Evolutionary conservation across 2,113 vertebrate genomes (phyloP).

Genomic region (Cyphomyrus plagiostoma): DNA sequence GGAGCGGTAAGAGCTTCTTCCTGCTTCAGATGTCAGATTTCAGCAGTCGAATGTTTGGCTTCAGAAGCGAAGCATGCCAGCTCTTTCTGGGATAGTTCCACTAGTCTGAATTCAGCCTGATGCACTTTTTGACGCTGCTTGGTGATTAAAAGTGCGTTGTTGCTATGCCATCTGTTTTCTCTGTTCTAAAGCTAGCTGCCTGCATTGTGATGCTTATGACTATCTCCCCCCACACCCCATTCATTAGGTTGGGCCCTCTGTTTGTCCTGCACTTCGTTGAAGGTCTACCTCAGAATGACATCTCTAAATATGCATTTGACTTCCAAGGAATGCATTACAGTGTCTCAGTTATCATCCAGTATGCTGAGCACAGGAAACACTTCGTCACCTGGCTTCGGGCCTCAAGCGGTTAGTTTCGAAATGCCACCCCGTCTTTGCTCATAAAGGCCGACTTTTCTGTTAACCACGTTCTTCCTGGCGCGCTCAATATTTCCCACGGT

Average conservation of each 20-base stretch:
- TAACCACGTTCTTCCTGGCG: background rate
- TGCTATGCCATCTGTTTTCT: background rate
- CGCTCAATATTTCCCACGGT: background rate
- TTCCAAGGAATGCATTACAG: constrained; percentile 64
- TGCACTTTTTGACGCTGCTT: background rate
- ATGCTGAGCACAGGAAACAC: constrained; percentile 61
- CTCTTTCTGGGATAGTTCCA: background rate
- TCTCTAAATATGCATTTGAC: constrained; percentile 66
- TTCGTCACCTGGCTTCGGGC: constrained; percentile 78
- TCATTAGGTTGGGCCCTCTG: constrained; percentile 66
- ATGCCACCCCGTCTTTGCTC: background rate
- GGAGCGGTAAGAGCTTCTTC: constrained; percentile 60
- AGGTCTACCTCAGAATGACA: constrained; percentile 70
- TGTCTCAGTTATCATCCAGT: constrained; percentile 73
- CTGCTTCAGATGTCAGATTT: background rate
- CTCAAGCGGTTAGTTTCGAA: constrained; percentile 66
- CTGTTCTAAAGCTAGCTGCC: background rate
- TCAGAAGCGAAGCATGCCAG: background rate
- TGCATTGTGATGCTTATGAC: background rate
- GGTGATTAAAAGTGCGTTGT: background rate
- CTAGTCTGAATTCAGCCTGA: background rate
- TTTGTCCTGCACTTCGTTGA: constrained; percentile 82
- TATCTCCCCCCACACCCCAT: constrained; percentile 28
- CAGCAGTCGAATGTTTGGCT: background rate
- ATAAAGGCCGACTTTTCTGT: background rate